Percentiles rank a stretch among this genome's conserved stretches.
These are phyloP conservation scores for Hypomecis punctinalis DNA, from an alignment of 2,888 invertebrate species.

Conservation along the genomic window DNA sequence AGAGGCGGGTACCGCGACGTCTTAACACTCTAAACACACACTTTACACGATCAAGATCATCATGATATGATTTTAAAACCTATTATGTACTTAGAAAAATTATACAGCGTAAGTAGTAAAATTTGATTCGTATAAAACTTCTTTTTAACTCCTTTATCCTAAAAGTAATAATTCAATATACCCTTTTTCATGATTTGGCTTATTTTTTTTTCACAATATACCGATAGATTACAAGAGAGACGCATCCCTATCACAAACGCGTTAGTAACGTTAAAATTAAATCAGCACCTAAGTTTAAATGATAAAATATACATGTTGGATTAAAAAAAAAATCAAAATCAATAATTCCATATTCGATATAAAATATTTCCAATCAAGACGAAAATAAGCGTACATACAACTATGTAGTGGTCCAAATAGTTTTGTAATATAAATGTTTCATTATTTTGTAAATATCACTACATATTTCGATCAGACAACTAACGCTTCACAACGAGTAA, in stretches of 20 bases:
- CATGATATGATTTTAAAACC: constrained; percentile 78
- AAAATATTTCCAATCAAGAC: constrained; percentile 65
- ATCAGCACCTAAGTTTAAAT: constrained; percentile 81
- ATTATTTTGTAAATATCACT: constrained; percentile 66
- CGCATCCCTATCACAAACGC: constrained; percentile 75
- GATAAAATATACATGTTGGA: constrained; percentile 70
- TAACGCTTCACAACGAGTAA: constrained; percentile 74
- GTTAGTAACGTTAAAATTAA: constrained; percentile 77
- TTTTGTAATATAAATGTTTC: constrained; percentile 57
- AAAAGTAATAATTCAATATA: constrained; percentile 81
- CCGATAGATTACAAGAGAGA: constrained; percentile 76
- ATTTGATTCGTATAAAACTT: constrained; percentile 80
- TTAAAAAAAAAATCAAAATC: constrained; percentile 73
- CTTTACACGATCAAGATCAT: constrained; percentile 67
- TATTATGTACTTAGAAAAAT: constrained; percentile 78
- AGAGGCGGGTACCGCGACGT: constrained; percentile 50
- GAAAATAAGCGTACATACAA: constrained; percentile 73
- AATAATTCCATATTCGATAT: constrained; percentile 52
- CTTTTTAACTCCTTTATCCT: constrained; percentile 76
- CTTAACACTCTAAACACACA: constrained; percentile 59
- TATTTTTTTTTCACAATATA: constrained; percentile 66
- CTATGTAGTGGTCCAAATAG: constrained; percentile 74
- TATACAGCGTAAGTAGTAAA: constrained; percentile 76
- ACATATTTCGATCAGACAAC: constrained; percentile 67
- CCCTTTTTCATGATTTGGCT: constrained; percentile 83